A percentile compares a stretch with the other conserved stretches of the same genome.
These are phyloP conservation scores for Callyntrura guangdongensis DNA, from an alignment of 2,888 invertebrate species.

Conservation along the genomic window DNA sequence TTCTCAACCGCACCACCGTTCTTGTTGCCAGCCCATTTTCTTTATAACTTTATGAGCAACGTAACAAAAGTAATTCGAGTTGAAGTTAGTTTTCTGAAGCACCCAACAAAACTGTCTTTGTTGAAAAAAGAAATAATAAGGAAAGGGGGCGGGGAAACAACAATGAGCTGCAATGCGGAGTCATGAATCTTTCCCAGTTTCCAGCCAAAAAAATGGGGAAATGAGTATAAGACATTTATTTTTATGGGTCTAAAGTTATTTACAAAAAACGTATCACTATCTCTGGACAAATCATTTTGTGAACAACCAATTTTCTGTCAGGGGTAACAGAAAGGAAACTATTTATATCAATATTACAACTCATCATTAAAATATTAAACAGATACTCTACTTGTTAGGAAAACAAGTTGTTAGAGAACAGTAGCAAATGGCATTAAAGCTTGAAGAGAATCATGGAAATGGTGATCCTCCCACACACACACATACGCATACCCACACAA, in stretches of 20 bases:
- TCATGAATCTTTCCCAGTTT: constrained; percentile 18
- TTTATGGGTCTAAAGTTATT: not conserved
- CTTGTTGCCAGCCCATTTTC: constrained; percentile 32
- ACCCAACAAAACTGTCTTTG: not conserved
- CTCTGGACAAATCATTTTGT: not conserved
- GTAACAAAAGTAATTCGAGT: constrained; percentile 9
- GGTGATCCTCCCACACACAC: not conserved
- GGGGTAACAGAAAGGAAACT: not conserved
- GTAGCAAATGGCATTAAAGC: not conserved
- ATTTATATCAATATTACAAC: not conserved
- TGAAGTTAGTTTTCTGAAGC: constrained; percentile 10
- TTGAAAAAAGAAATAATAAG: not conserved
- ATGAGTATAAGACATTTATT: not conserved
- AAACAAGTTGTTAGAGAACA: not conserved
- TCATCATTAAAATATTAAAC: not conserved
- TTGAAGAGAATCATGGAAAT: not conserved
- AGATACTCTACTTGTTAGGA: not conserved
- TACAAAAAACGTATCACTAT: not conserved
- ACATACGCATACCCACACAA: not conserved
- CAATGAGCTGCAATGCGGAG: constrained; percentile 41
- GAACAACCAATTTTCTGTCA: not conserved
- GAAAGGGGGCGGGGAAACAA: not conserved
- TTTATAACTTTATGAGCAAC: constrained; percentile 39
- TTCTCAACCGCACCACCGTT: not conserved
- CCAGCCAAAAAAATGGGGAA: not conserved